A percentile compares a stretch with the other conserved stretches of the same genome.
Conservation (phyloP, 2,113 vertebrate species). For the Pelecanus crispus region DNA sequence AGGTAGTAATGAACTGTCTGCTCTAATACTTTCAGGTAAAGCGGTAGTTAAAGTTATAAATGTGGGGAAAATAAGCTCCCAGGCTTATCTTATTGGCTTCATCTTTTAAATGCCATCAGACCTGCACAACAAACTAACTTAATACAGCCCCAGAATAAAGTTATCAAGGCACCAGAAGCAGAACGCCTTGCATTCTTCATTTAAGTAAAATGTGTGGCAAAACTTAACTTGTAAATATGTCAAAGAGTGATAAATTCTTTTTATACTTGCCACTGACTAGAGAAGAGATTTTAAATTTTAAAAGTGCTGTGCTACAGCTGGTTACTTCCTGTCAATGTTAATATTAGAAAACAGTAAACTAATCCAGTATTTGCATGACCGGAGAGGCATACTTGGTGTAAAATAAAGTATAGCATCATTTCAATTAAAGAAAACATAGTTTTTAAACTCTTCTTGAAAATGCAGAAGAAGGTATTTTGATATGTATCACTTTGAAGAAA, state of each 20-base stretch:
- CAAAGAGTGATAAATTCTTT: not conserved
- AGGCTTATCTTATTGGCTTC: slow-evolving; percentile 11
- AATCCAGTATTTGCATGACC: not conserved
- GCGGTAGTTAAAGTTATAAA: slow-evolving; percentile 1
- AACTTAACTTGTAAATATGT: not conserved
- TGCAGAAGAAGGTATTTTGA: not conserved
- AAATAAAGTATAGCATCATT: not conserved
- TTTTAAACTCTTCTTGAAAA: not conserved
- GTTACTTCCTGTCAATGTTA: not conserved
- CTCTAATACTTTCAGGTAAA: slow-evolving; percentile 25
- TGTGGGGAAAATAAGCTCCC: slow-evolving; percentile 23
- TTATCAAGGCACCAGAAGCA: not conserved
- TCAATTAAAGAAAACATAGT: not conserved
- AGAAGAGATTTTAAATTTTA: not conserved
- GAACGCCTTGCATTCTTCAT: not conserved
- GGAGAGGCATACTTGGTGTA: not conserved
- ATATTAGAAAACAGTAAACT: not conserved
- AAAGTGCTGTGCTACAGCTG: not conserved
- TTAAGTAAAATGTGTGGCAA: not conserved
- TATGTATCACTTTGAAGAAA: not conserved
- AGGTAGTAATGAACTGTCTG: slow-evolving; percentile 43
- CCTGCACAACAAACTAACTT: not conserved
- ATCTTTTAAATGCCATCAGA: slow-evolving; percentile 1
- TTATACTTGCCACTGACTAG: not conserved
- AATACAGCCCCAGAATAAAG: not conserved